phyloP scores from a whole-genome alignment of 2,797 vertebrate genomes.

The Lepidocolaptes lacrymiger region DNA sequence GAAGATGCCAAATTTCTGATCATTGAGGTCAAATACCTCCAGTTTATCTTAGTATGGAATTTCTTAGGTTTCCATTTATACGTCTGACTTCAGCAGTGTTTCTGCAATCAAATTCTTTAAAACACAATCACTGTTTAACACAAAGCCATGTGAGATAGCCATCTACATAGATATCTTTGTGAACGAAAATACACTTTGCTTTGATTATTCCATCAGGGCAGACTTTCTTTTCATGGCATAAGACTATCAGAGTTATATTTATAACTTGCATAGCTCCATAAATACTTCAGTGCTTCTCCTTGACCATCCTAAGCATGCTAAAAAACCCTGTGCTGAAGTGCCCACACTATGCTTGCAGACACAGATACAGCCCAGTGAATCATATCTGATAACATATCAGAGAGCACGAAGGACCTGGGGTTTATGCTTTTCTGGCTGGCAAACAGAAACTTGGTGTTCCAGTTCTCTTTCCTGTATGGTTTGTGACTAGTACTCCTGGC shows the following conservation, averaged over 20 bases:
- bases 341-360: neutral
- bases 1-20: neutral
- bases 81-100: neutral
- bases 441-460: neutral
- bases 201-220: neutral
- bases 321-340: neutral
- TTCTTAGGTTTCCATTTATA: neutral
- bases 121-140: neutral
- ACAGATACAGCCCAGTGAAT: constrained; percentile 4
- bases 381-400: constrained; percentile 57
- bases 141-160: neutral
- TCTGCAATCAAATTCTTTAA: neutral
- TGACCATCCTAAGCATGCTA: neutral
- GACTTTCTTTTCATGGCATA: neutral
- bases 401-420: neutral
- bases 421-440: neutral
- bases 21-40: neutral
- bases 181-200: neutral
- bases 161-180: neutral
- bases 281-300: constrained; percentile 10
- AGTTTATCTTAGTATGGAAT: neutral
- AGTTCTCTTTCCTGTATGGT: neutral
- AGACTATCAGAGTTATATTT: neutral
- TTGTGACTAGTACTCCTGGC: neutral
- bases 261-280: neutral